A percentile compares a stretch with the other conserved stretches of the same genome.
These are phyloP conservation scores for Tortricodes alternella DNA, from an alignment of 2,888 invertebrate species.

Conservation along the genomic window DNA sequence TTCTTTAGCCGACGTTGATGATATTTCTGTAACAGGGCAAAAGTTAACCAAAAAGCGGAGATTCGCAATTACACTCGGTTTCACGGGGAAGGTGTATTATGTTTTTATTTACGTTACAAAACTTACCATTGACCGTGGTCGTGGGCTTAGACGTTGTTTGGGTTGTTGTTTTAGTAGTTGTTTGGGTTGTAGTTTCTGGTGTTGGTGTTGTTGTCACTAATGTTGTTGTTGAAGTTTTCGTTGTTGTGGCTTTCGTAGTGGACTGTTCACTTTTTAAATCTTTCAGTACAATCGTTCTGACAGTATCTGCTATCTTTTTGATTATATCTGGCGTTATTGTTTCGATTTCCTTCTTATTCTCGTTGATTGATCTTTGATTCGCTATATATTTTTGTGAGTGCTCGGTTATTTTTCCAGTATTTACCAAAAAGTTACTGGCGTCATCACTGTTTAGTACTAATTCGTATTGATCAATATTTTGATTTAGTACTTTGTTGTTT, in stretches of 20 bases:
- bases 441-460: not conserved
- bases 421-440: not conserved
- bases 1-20: constrained; percentile 14
- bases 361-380: not conserved
- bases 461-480: not conserved
- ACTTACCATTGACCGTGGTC: not conserved
- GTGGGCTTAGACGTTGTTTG: constrained; percentile 11
- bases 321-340: constrained; percentile 41
- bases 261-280: constrained; percentile 50
- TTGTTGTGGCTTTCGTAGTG: constrained; percentile 6
- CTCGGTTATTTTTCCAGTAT: not conserved
- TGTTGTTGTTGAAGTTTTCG: constrained; percentile 1
- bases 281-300: constrained; percentile 57
- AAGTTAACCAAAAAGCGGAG: too few species aligned
- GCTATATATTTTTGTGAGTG: not conserved
- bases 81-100: too few species aligned
- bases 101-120: not conserved
- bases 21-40: constrained; percentile 28
- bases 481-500: not conserved
- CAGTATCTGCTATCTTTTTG: constrained; percentile 57
- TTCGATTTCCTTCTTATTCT: not conserved
- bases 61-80: too few species aligned
- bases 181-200: not conserved
- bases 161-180: constrained; percentile 24
- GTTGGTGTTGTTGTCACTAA: not conserved